Percentiles rank a stretch among this genome's conserved stretches.
Conservation (phyloP, 1,140 invertebrate species). For the Philopotamus ludificatus region DNA sequence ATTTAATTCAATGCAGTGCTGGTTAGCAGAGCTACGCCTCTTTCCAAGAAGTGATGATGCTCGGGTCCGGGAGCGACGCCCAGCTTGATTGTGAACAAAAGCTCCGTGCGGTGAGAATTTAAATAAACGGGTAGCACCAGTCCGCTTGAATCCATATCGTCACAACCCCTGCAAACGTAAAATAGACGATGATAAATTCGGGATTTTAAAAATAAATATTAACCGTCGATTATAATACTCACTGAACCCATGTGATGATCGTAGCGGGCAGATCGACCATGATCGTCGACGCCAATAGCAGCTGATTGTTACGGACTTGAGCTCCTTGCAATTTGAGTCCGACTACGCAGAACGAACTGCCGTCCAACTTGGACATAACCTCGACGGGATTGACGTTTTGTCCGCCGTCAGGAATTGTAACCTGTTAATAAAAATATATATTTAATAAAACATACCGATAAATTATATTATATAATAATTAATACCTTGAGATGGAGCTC, state of each 20-base stretch:
- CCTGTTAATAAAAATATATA: conserved; percentile 41
- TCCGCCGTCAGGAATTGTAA: conserved; percentile 64
- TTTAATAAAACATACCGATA: not conserved
- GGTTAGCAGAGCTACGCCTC: conserved; percentile 92
- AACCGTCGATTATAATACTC: too few relatives aligned
- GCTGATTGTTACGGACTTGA: conserved; percentile 84
- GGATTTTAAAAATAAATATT: too few relatives aligned
- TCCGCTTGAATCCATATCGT: conserved; percentile 42
- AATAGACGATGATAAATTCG: not conserved
- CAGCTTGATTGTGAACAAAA: conserved; percentile 94
- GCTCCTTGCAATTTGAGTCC: conserved; percentile 95
- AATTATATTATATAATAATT: not conserved
- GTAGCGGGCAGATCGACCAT: conserved; percentile 91
- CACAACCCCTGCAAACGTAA: conserved; percentile 47
- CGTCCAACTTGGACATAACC: conserved; percentile 54
- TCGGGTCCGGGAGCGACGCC: conserved; percentile 84
- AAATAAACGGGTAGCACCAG: conserved; percentile 95
- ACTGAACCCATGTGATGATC: conserved; percentile 83
- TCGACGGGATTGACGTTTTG: conserved; percentile 52
- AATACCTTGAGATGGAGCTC: conserved; percentile 84
- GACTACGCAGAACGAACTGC: conserved; percentile 79
- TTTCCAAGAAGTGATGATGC: conserved; percentile 92
- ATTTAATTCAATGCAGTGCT: conserved; percentile 85
- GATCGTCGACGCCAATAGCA: conserved; percentile 90
- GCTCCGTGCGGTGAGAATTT: conserved; percentile 91